phyloP scores from a whole-genome alignment of 2,797 vertebrate species.

The Mareca penelope region DNA sequence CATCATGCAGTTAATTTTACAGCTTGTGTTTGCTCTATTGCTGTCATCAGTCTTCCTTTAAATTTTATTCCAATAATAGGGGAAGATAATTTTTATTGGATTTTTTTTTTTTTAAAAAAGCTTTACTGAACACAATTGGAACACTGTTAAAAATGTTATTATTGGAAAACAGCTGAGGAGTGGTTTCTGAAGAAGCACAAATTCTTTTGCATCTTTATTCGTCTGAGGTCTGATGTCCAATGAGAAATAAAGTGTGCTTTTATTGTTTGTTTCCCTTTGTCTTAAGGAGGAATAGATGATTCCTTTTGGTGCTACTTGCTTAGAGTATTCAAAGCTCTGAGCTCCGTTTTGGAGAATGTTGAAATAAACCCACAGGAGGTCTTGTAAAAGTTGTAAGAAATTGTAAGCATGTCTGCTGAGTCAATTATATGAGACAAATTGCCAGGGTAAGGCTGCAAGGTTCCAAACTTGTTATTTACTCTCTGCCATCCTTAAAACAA shows the following conservation, averaged over 20 bases:
- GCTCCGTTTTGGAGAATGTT: constrained; percentile 34
- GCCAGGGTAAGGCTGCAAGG: constrained; percentile 20
- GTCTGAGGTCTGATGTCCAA: not conserved
- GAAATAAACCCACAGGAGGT: constrained; percentile 59
- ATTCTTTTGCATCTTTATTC: not conserved
- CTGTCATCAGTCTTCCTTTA: not conserved
- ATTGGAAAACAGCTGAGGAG: not conserved
- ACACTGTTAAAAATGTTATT: not conserved
- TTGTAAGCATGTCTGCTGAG: constrained; percentile 57
- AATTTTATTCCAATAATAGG: not conserved
- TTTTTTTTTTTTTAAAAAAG: not conserved
- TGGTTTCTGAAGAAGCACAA: not conserved
- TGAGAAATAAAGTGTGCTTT: not conserved
- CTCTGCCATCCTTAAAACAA: constrained; percentile 36
- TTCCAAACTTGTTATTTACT: constrained; percentile 51
- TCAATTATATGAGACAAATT: constrained; percentile 60
- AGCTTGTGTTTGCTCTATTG: not conserved
- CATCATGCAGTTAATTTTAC: not conserved
- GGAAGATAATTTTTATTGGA: not conserved
- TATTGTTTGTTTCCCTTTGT: not conserved
- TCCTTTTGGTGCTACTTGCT: constrained; percentile 19
- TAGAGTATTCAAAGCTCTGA: not conserved
- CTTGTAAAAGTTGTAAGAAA: constrained; percentile 66
- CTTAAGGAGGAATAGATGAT: not conserved
- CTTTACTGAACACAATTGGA: not conserved